Evolutionary conservation across 1,140 invertebrate species (phyloP).

Genomic region (Acromyrmex echinatior): DNA sequence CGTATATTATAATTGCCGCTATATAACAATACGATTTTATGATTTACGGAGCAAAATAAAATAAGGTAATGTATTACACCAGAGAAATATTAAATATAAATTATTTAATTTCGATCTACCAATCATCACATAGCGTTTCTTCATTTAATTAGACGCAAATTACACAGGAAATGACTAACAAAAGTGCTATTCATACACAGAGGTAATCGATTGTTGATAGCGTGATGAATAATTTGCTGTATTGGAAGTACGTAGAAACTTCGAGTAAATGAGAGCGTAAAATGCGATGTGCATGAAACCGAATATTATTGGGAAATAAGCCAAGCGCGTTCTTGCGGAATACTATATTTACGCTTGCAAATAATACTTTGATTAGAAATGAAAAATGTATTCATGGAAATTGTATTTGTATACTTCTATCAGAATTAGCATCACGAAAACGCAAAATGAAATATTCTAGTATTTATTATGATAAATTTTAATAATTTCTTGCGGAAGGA

Average conservation of each 20-base stretch:
- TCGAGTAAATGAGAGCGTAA: constrained; percentile 49
- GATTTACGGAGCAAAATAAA: not conserved
- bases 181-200: constrained; percentile 9
- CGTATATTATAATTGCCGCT: not conserved
- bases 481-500: not conserved
- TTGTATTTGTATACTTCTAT: not conserved
- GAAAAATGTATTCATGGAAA: not conserved
- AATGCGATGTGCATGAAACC: constrained; percentile 40
- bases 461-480: not conserved
- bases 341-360: constrained; percentile 43
- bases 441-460: not conserved
- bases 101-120: constrained; percentile 13
- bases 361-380: constrained; percentile 38
- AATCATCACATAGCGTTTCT: constrained; percentile 15
- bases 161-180: constrained; percentile 4
- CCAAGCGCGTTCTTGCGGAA: constrained; percentile 26
- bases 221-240: constrained; percentile 40
- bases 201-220: constrained; percentile 34
- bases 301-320: constrained; percentile 60
- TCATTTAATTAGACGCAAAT: constrained; percentile 51
- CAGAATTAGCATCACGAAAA: not conserved
- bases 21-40: not conserved
- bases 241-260: constrained; percentile 23
- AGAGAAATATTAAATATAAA: not conserved
- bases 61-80: not conserved